Conservation (phyloP, 2,888 invertebrate genomes). For the Melanchra persicariae region DNA sequence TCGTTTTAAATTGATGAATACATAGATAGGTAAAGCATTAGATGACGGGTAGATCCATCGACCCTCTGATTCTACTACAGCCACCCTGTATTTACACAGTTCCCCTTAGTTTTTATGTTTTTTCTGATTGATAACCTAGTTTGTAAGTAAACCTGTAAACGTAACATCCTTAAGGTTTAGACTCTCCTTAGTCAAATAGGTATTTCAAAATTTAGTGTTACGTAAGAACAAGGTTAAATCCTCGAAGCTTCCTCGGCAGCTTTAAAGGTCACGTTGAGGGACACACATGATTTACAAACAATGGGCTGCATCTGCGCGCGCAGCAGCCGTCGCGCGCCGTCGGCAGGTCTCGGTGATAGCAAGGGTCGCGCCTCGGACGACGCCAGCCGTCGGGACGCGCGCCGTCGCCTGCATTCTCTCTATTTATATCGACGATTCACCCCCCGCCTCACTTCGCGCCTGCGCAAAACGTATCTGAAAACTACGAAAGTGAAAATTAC, state of each 20-base stretch:
- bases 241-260: conserved; percentile 49
- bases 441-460: conserved; percentile 78
- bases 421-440: conserved; percentile 87
- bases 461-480: conserved; percentile 81
- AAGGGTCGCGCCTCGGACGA: conserved; percentile 59
- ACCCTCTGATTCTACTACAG: background rate
- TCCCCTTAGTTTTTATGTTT: background rate
- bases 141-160: background rate
- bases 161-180: background rate
- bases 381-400: conserved; percentile 67
- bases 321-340: conserved; percentile 50
- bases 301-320: conserved; percentile 80
- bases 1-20: background rate
- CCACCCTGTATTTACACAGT: background rate
- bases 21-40: background rate
- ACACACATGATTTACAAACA: conserved; percentile 82
- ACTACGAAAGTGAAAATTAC: conserved; percentile 88
- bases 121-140: background rate
- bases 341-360: conserved; percentile 61
- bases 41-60: background rate
- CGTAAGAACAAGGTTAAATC: conserved; percentile 36
- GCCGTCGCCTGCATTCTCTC: conserved; percentile 77
- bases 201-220: conserved; percentile 26
- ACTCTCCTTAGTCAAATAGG: background rate
- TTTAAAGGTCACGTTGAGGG: conserved; percentile 74